Evolutionary conservation across 2,888 invertebrate species (phyloP).

Genomic region (Slavum lentiscoides): DNA sequence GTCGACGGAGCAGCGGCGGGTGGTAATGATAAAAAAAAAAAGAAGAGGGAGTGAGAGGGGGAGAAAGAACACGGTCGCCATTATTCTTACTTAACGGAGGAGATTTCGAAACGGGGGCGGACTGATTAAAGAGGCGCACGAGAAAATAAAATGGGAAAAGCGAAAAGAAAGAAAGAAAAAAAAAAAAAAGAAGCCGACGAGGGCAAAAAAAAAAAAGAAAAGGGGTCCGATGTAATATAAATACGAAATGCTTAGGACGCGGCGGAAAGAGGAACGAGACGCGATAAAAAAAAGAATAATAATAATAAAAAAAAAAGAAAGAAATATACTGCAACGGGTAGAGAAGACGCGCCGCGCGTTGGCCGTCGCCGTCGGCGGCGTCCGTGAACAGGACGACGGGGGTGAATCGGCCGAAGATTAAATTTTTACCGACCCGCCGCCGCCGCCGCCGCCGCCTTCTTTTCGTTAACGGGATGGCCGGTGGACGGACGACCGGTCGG

Average conservation of each 20-base stretch:
- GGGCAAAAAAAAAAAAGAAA: background rate
- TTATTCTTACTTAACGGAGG: slow-evolving; percentile 53
- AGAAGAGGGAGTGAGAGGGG: too few relatives aligned
- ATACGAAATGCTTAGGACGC: background rate
- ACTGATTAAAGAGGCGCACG: background rate
- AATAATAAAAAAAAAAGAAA: background rate
- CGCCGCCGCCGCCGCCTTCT: slow-evolving; percentile 41
- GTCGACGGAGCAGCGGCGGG: background rate
- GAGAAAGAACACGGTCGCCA: slow-evolving; percentile 46
- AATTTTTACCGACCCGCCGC: slow-evolving; percentile 55
- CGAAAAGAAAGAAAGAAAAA: slow-evolving; percentile 10
- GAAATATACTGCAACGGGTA: background rate
- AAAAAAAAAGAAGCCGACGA: background rate
- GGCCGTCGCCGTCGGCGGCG: slow-evolving; percentile 16
- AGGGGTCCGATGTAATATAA: background rate
- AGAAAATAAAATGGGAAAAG: slow-evolving; percentile 17
- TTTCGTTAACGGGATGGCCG: background rate
- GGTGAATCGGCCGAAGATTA: slow-evolving; percentile 54
- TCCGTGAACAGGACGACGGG: slow-evolving; percentile 10
- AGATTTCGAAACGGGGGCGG: slow-evolving; percentile 50
- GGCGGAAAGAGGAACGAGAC: background rate
- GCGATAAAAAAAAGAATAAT: background rate
- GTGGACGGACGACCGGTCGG: background rate
- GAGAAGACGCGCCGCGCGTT: slow-evolving; percentile 7
- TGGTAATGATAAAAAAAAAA: slow-evolving; percentile 36